Base-by-base conservation (phyloP, 2,888 invertebrate genomes). In the Nomada lathburiana region DNA sequence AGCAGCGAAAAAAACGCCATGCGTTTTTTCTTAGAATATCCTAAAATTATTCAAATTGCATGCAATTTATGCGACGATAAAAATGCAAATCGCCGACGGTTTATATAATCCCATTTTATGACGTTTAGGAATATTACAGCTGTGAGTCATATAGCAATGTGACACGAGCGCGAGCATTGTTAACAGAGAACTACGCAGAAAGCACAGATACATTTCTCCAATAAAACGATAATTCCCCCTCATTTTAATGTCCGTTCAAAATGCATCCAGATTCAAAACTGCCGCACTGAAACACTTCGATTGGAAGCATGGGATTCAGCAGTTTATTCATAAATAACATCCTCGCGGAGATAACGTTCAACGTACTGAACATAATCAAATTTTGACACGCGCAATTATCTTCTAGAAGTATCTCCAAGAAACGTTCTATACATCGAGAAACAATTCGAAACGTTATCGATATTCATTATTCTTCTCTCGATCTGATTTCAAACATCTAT, bases 51-150 rank as follows among this genome's bases (percentile, higher is more conserved):
- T 65, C 13, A 65, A 29, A 65, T 65, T 20, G 11, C 11, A 29
- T 50, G 52, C 52, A 7, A 65, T 65, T 52, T 52, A n/a, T 52
- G 13, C n/a, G 29, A 50, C 7, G 52, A 52, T 65, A 29, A 65
- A 52, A 52, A 65, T 52, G 29, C 29, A 65, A 65, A 65, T 29
- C 11, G 29, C 26, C 11, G 2, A 2, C 52, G 29, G 29, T 29
- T 65, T 65, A 65, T 65, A 29, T 52, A 65, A 65, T 52, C 52
- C 9, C 13, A 29, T 29, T 52, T 52, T 52, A 9, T 10, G 11
- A 29, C 13, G 29, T 11, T 29, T 52, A n/a, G 9, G 29, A 65
- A 36, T 36, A 20, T n/a, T 65, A 65, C 52, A 36, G 13, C 5
- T 52, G 2, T 16, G 10, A 23, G 26, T 44, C 18, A 23, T 26